Evolutionary conservation across 2,113 vertebrate species (phyloP).

Genomic region (Cichladusa arquata): DNA sequence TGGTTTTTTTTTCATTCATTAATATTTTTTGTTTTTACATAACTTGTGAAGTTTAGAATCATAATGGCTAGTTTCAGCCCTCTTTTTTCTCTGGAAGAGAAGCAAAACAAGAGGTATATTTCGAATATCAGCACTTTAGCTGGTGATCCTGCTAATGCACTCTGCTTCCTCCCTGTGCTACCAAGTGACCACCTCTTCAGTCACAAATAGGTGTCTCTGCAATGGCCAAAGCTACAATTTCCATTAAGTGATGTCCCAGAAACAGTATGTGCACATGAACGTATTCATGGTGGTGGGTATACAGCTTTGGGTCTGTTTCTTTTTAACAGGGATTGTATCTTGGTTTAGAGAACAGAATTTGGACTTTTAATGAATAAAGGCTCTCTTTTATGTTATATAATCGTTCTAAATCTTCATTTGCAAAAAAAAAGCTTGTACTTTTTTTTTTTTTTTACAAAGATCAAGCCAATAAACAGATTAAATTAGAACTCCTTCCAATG

Average conservation of each 20-base stretch:
- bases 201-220: not conserved
- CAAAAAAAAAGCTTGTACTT: not conserved
- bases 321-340: not conserved
- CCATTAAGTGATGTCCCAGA: not conserved
- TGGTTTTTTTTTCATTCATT: not conserved
- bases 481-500: not conserved
- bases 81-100: not conserved
- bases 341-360: not conserved
- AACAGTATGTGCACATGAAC: not conserved
- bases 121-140: not conserved
- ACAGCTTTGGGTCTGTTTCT: not conserved
- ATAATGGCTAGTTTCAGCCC: not conserved
- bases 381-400: not conserved
- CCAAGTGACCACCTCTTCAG: not conserved
- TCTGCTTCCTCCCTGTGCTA: not conserved
- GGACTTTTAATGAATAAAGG: not conserved
- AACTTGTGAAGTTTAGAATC: not conserved
- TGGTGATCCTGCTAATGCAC: not conserved
- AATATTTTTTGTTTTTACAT: not conserved
- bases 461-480: not conserved
- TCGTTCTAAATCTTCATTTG: not conserved
- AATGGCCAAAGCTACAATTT: not conserved
- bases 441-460: not conserved
- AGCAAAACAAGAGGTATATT: not conserved
- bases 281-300: not conserved